A percentile compares a stretch with the other conserved stretches of the same genome.
Conservation (phyloP, 1,140 invertebrate species). For the Heliconius hewitsoni region DNA sequence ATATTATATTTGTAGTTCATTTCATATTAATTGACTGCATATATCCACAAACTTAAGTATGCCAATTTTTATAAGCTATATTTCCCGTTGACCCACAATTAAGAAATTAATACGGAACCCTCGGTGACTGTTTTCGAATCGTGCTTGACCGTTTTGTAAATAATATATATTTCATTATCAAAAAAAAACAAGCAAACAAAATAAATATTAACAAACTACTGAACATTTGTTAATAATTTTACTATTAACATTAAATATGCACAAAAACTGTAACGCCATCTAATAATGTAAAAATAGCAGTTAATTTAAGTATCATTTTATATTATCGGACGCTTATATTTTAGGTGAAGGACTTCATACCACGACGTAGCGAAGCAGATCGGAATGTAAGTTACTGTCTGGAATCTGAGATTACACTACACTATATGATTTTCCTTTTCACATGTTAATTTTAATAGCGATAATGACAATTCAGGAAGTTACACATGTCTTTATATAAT, state of each 20-base stretch:
- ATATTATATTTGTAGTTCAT: too few species aligned
- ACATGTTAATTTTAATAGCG: not conserved
- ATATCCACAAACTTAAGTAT: too few species aligned
- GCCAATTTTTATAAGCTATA: too few species aligned
- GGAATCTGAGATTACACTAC: slow-evolving; percentile 19
- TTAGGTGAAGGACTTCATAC: slow-evolving; percentile 40
- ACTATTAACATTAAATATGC: not conserved
- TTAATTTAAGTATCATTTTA: slow-evolving; percentile 22
- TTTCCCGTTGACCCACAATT: too few species aligned
- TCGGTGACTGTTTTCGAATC: too few species aligned
- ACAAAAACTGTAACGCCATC: slow-evolving; percentile 13
- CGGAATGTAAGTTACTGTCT: slow-evolving; percentile 35
- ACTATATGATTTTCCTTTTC: not conserved
- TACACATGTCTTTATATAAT: too few species aligned
- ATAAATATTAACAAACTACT: not conserved
- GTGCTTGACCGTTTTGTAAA: too few species aligned
- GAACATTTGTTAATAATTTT: slow-evolving; percentile 7
- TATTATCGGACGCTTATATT: slow-evolving; percentile 36
- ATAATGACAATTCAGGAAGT: slow-evolving; percentile 4
- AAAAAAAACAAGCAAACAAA: not conserved
- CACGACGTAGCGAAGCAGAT: slow-evolving; percentile 37
- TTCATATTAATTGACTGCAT: too few species aligned
- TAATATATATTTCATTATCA: too few species aligned
- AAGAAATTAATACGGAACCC: too few species aligned
- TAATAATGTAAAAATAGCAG: slow-evolving; percentile 9